Evolutionary conservation across 1,140 invertebrate species (phyloP).

Genomic region (Gryllus bimaculatus): DNA sequence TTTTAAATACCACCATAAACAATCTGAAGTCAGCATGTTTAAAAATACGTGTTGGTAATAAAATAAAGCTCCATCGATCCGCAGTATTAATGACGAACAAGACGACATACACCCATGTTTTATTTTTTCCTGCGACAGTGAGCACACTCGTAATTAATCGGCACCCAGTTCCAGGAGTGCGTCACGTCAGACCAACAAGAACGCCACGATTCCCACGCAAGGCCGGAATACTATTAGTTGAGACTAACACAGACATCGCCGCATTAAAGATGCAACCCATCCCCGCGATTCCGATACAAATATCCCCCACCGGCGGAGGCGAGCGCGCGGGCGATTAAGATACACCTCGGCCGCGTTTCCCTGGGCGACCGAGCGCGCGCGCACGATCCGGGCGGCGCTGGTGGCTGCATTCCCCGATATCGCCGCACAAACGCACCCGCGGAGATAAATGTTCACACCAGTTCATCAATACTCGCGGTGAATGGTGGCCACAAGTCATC

Average conservation of each 20-base stretch:
- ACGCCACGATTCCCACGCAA: no score
- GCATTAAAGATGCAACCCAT: background rate
- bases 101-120: no score
- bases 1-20: no score
- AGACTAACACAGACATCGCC: background rate
- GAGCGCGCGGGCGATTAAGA: background rate
- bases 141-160: no score
- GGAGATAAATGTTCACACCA: background rate
- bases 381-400: background rate
- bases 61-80: no score
- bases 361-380: background rate
- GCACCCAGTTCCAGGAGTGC: no score
- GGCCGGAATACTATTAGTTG: background rate
- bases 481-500: background rate
- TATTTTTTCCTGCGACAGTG: no score
- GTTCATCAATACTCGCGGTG: background rate
- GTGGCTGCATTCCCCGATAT: background rate
- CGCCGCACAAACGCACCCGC: background rate
- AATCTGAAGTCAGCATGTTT: no score
- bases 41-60: no score
- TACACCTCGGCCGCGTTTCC: background rate
- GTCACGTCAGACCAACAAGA: no score
- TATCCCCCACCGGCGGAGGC: background rate
- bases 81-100: no score
- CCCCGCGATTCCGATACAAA: background rate